Evolutionary conservation across 2,797 vertebrate species (phyloP), one percentile per base, ranked within the genome.

Genomic region (Characodon lateralis): DNA sequence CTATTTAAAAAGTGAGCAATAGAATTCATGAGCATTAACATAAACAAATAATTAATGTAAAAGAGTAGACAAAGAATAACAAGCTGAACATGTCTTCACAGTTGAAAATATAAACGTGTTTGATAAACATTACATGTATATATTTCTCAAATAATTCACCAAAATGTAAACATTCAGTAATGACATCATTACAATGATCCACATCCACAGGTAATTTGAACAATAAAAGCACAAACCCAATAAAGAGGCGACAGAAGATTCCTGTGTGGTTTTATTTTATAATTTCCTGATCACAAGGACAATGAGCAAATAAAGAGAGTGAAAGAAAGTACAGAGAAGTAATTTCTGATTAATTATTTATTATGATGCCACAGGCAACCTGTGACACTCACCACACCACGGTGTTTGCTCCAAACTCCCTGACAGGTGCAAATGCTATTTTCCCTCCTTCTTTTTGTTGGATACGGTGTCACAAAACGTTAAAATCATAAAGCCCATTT

Each of bases 331-430:
- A n/a, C 10, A 41, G 31, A 16, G 46, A 76, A 68, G 70, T 61
- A 51, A 85, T 63, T 74, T 84, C 56, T 73, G 46, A 79, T 87
- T 28, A 86, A 79, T 85, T 51, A 83, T 85, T 83, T 10, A 78
- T 81, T 58, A 12, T 43, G 78, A 83, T 71, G 78, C 72, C 78
- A 20, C 18, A 2, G 51, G 66, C 71, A 71, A 78, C 73, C 59
- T 63, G 66, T 50, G 35, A 76, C 70, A 59, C 31, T 69, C 50
- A 77, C 26, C 48, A 71, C 43, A 50, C 69, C 28, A 50, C 53
- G 24, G 65, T 56, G 65, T 69, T 79, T 58, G 28, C 28, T 69
- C 6, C 7, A 63, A 48, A 69, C 58, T 78, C 28, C 53, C 65
- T 51, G 56, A 76, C 70, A 82, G 74, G 75, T 75, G 80, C 59